Conservation (phyloP, 2,113 vertebrate genomes). For the Willisornis vidua region DNA sequence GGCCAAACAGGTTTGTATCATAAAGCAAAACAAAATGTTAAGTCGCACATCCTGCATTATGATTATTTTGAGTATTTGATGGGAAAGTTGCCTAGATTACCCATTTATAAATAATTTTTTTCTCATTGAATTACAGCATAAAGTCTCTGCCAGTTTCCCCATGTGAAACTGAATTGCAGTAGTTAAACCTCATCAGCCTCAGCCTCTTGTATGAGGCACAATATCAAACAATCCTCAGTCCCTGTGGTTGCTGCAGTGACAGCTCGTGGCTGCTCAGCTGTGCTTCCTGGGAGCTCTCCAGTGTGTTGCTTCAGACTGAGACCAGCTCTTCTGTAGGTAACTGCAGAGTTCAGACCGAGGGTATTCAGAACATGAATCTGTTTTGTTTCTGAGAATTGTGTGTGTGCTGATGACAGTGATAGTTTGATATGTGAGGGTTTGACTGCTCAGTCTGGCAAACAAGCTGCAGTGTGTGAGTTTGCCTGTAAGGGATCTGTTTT, state of each 20-base stretch:
- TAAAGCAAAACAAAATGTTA: not conserved
- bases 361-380: not conserved
- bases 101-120: not conserved
- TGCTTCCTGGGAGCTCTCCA: not conserved
- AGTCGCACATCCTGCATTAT: not conserved
- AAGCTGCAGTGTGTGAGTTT: not conserved
- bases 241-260: not conserved
- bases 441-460: not conserved
- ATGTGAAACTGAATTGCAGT: not conserved
- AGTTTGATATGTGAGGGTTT: not conserved
- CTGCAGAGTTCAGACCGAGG: not conserved
- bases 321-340: not conserved
- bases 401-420: not conserved
- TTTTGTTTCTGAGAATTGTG: not conserved
- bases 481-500: not conserved
- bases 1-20: not conserved
- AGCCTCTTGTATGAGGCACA: not conserved
- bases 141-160: not conserved
- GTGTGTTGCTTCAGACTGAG: not conserved
- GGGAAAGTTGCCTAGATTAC: not conserved
- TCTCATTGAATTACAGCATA: not conserved
- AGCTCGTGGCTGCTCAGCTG: not conserved
- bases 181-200: not conserved
- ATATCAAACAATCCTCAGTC: not conserved
- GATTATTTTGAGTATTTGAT: not conserved